Evolutionary conservation across 2,113 vertebrate species (phyloP).

Genomic region (Atherinomorus stipes): DNA sequence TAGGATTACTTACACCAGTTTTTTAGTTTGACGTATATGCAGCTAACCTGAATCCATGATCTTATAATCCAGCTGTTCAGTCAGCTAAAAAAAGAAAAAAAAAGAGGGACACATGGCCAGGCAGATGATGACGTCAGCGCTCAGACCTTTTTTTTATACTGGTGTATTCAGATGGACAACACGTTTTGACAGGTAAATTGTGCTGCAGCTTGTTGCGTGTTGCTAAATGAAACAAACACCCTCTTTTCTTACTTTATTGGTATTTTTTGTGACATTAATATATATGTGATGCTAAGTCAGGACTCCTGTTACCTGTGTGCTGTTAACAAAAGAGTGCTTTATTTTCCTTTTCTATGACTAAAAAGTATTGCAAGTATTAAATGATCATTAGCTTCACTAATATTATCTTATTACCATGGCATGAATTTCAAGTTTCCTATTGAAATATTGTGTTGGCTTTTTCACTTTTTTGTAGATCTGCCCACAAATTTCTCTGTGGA

Average conservation of each 20-base stretch:
- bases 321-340: too few species aligned
- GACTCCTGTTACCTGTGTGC: too few species aligned
- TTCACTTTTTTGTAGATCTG: slow-evolving; percentile 11
- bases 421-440: not conserved
- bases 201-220: not conserved
- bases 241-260: not conserved
- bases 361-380: too few species aligned
- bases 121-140: slow-evolving; percentile 34
- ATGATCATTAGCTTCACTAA: too few species aligned
- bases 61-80: slow-evolving; percentile 78
- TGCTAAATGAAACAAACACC: slow-evolving; percentile 19
- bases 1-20: slow-evolving; percentile 63
- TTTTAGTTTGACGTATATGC: slow-evolving; percentile 63
- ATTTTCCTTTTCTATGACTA: too few species aligned
- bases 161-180: slow-evolving; percentile 16
- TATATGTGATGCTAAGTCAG: not conserved
- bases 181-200: slow-evolving; percentile 34
- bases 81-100: slow-evolving; percentile 40
- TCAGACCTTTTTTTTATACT: slow-evolving; percentile 25
- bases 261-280: not conserved
- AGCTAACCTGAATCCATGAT: slow-evolving; percentile 78
- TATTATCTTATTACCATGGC: too few species aligned
- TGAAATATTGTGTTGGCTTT: not conserved
- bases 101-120: slow-evolving; percentile 23
- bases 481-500: not conserved